Evolutionary conservation across 2,888 invertebrate species (phyloP).

Genomic region (Himalopsyche japonica): DNA sequence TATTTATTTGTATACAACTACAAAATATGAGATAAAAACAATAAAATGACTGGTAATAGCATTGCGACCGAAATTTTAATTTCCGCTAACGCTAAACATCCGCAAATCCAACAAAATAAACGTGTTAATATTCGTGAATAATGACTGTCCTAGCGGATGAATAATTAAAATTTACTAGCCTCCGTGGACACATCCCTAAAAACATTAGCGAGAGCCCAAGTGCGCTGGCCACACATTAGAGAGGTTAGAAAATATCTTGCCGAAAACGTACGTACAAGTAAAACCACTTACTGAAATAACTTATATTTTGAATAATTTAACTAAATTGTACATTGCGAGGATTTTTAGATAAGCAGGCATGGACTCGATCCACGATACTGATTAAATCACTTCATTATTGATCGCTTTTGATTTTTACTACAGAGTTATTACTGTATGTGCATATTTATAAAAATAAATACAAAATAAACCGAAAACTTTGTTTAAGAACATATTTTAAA

Average conservation of each 20-base stretch:
- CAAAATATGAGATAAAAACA: too few species aligned
- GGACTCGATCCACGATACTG: too few species aligned
- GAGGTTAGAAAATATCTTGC: not conserved
- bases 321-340: not conserved
- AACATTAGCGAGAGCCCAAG: not conserved
- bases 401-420: too few species aligned
- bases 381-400: too few species aligned
- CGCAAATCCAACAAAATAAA: not conserved
- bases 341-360: not conserved
- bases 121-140: not conserved
- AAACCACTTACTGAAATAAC: not conserved
- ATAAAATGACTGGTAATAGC: too few species aligned
- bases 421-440: too few species aligned
- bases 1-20: too few species aligned
- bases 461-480: too few species aligned
- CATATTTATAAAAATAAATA: too few species aligned
- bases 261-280: not conserved
- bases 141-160: not conserved
- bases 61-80: not conserved
- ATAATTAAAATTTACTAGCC: not conserved
- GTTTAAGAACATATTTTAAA: too few species aligned
- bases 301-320: not conserved
- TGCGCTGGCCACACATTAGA: not conserved
- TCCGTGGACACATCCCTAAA: not conserved
- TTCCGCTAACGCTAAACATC: not conserved